Evolutionary conservation across 2,888 invertebrate genomes (phyloP).

Genomic region (Hydrotaea diabolus): DNA sequence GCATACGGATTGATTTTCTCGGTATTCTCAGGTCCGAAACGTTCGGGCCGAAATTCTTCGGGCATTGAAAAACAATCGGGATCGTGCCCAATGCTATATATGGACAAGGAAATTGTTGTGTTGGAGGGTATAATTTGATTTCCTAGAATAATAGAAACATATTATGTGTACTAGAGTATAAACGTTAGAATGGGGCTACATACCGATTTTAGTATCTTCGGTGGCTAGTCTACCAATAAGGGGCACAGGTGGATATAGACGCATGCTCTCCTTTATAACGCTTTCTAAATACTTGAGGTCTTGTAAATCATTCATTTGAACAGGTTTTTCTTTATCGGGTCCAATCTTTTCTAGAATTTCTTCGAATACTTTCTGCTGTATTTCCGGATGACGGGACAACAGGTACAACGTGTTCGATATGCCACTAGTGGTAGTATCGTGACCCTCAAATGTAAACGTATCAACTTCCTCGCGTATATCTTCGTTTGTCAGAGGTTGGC

Average conservation of each 20-base stretch:
- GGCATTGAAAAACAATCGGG: constrained; percentile 73
- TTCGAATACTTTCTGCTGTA: constrained; percentile 74
- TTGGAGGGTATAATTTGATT: constrained; percentile 73
- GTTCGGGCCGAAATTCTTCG: constrained; percentile 75
- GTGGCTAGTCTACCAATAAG: constrained; percentile 83
- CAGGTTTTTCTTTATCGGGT: constrained; percentile 65
- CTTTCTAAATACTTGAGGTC: constrained; percentile 82
- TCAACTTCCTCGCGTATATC: constrained; percentile 86
- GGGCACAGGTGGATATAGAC: constrained; percentile 85
- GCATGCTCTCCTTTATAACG: constrained; percentile 85
- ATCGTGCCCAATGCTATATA: constrained; percentile 75
- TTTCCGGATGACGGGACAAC: constrained; percentile 74
- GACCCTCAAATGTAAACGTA: constrained; percentile 86
- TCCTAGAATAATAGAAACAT: background rate
- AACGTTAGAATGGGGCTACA: background rate
- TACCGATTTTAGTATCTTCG: constrained; percentile 81
- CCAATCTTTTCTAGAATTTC: constrained; percentile 75
- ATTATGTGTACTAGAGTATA: background rate
- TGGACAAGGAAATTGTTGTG: constrained; percentile 73
- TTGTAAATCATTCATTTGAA: constrained; percentile 71
- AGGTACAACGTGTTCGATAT: constrained; percentile 75
- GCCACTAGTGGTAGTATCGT: constrained; percentile 78
- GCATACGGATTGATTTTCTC: constrained; percentile 68
- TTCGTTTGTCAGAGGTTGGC: constrained; percentile 82
- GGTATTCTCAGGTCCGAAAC: constrained; percentile 80